Evolutionary conservation across 2,888 invertebrate species (phyloP).

Genomic region (Heliconius hortense): DNA sequence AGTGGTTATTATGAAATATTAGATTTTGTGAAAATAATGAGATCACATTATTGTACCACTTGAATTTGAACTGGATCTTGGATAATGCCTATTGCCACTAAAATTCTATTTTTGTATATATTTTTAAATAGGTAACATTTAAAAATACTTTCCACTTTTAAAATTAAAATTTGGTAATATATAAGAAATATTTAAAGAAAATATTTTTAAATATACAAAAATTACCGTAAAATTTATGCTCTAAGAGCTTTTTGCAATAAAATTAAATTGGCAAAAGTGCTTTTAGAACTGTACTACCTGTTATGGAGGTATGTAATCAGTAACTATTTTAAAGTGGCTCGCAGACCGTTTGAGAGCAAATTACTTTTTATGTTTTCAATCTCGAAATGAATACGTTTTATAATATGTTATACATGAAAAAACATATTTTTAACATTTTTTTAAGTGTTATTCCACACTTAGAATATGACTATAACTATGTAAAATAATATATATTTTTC

Average conservation of each 20-base stretch:
- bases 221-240: constrained; percentile 17
- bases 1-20: too few species aligned
- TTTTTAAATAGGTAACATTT: too few species aligned
- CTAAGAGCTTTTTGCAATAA: constrained; percentile 30
- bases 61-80: too few species aligned
- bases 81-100: too few species aligned
- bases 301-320: constrained; percentile 25
- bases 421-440: background rate
- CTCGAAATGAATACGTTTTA: background rate
- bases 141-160: too few species aligned
- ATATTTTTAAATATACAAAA: constrained; percentile 17
- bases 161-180: too few species aligned
- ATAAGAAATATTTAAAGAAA: background rate
- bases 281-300: constrained; percentile 25
- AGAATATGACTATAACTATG: too few species aligned
- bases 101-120: too few species aligned
- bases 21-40: too few species aligned
- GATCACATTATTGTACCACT: too few species aligned
- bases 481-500: too few species aligned
- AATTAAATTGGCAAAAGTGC: constrained; percentile 23
- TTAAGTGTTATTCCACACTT: too few species aligned
- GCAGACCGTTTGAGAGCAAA: constrained; percentile 6
- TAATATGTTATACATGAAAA: constrained; percentile 1
- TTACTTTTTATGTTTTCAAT: constrained; percentile 18
- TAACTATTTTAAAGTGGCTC: constrained; percentile 18